A percentile compares a stretch with the other conserved stretches of the same genome.
These are phyloP conservation scores for Falco rusticolus DNA, from an alignment of 2,797 vertebrate species.

Conservation along the genomic window DNA sequence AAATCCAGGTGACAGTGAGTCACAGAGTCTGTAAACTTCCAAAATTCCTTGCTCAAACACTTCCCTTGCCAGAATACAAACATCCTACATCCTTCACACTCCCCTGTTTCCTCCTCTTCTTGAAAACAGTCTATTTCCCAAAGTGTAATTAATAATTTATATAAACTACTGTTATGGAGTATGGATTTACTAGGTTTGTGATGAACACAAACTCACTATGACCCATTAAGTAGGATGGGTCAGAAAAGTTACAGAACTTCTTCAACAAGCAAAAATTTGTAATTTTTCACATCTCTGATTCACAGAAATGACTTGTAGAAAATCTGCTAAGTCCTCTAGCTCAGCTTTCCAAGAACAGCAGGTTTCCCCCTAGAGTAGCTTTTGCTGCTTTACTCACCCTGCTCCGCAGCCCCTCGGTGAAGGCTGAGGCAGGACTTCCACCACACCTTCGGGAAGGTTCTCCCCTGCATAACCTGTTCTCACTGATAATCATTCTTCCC, in stretches of 20 bases:
- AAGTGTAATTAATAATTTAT: neutral
- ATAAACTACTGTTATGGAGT: neutral
- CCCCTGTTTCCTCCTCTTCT: neutral
- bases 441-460: neutral
- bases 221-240: neutral
- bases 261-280: neutral
- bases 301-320: neutral
- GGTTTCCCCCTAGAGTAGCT: conserved; percentile 3
- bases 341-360: neutral
- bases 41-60: neutral
- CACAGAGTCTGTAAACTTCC: neutral
- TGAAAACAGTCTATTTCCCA: neutral
- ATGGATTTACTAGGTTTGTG: neutral
- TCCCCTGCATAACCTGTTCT: neutral
- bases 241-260: neutral
- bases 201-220: neutral
- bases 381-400: neutral
- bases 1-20: neutral
- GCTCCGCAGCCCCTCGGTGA: neutral
- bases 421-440: conserved; percentile 18
- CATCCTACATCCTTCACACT: neutral
- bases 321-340: conserved; percentile 8
- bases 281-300: neutral
- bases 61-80: neutral
- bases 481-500: conserved; percentile 8